These are phyloP conservation scores for Apamea monoglypha DNA, from an alignment of 2,888 invertebrate species.

Conservation along the genomic window DNA sequence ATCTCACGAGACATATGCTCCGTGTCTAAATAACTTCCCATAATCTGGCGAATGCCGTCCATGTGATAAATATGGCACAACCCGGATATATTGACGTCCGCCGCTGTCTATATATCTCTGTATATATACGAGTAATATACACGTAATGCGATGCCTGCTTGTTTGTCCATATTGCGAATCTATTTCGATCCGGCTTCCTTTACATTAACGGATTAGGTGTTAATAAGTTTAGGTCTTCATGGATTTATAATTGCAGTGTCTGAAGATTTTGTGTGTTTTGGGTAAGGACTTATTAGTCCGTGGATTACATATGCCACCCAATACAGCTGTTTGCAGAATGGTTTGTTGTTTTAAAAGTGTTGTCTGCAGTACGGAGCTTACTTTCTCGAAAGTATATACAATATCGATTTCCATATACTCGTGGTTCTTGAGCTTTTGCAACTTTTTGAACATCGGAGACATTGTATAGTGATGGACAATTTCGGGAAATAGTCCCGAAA, in stretches of 20 bases:
- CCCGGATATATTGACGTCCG: slow-evolving; percentile 66
- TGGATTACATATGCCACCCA: not conserved
- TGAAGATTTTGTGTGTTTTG: not conserved
- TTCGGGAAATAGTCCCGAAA: not conserved
- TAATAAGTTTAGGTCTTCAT: not conserved
- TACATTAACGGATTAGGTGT: not conserved
- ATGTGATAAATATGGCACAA: slow-evolving; percentile 55
- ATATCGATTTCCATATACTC: not conserved
- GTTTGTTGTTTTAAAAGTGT: not conserved
- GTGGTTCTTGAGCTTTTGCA: not conserved
- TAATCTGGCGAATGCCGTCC: slow-evolving; percentile 54
- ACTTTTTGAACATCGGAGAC: not conserved
- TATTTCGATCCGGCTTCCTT: slow-evolving; percentile 26
- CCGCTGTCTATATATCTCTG: slow-evolving; percentile 34
- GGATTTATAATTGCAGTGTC: not conserved
- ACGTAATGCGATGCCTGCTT: slow-evolving; percentile 37
- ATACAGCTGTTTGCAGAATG: not conserved
- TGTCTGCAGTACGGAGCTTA: not conserved
- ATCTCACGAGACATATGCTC: slow-evolving; percentile 39
- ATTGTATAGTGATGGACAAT: not conserved
- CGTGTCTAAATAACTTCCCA: slow-evolving; percentile 59
- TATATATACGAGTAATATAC: not conserved
- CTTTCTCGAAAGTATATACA: too few relatives aligned
- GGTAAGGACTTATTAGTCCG: too few relatives aligned
- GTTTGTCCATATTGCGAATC: slow-evolving; percentile 34